Evolutionary conservation across 1,140 invertebrate species (phyloP), one percentile per base, ranked within the genome.

Genomic region (Coenobita brevimanus): DNA sequence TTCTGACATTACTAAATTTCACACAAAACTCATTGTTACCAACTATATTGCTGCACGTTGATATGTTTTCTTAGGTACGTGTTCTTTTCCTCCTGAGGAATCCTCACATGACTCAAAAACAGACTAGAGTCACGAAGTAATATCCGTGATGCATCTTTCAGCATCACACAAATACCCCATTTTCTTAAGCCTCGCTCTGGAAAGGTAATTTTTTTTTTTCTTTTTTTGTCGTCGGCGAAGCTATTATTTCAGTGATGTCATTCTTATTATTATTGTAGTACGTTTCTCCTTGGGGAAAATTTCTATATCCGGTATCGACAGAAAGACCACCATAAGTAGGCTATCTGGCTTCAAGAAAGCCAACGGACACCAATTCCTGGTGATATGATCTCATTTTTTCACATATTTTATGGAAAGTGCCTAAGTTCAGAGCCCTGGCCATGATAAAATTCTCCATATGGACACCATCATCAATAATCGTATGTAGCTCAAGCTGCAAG

Each of bases 381-480:
- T 71, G 67, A 83, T 83, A 69, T 36, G 27, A 82, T 71, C 43
- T 46, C 81, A 73, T 73, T 8, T 57, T 69, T 54, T 83, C 81
- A 82, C 81, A 83, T 54, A 83, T 83, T 71, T 82, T 57, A 75
- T 50, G 33, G 82, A 84, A 73, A 50, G 76, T 30, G 24, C 33
- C 10, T 73, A 17, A 41, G 50, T 75, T 84, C 41, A 60, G 33
- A 46, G 64, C 62, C 24, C 27, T 82, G 10, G 27, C 36, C 57
- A 50, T 50, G 64, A 50, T 27, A 64, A 50, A 71, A 15, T 82
- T 82, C n/a, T 71, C 64, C 24, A 30, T 33, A 50, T 82, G 50
- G 4, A 69, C 15, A 82, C 60, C 57, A 13, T 82, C 80, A 33
- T 24, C n/a, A 46, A 82, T 36, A 82, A 67, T 38, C 27, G 80